Evolutionary conservation across 2,797 vertebrate species (phyloP).

Genomic region (Streptopelia turtur): DNA sequence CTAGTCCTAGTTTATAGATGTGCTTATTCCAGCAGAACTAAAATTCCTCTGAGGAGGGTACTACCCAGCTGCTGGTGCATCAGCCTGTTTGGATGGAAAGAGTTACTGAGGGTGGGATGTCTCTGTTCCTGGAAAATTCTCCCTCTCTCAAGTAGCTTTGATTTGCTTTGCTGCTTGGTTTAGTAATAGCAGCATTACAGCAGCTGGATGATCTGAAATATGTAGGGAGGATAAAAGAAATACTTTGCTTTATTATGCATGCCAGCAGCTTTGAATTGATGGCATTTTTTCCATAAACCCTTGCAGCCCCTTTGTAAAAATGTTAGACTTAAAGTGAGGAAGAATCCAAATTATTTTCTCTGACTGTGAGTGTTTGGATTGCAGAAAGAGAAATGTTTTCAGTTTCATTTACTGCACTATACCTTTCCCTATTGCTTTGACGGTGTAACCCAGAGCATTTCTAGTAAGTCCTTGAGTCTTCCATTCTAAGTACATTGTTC

Average conservation of each 20-base stretch:
- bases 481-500: neutral
- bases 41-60: neutral
- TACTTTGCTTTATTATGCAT: neutral
- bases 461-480: neutral
- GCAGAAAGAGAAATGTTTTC: neutral
- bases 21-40: neutral
- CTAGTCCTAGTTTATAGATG: neutral
- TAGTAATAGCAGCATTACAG: neutral
- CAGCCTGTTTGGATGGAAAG: neutral
- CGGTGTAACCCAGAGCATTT: neutral
- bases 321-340: constrained; percentile 21
- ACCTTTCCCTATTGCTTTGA: neutral
- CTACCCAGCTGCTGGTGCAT: neutral
- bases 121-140: neutral
- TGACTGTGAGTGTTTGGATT: neutral
- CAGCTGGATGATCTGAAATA: neutral
- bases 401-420: neutral
- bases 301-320: neutral
- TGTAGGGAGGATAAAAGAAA: neutral
- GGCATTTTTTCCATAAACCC: neutral
- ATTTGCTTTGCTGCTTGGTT: neutral
- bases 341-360: neutral
- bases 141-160: neutral
- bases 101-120: neutral
- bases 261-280: neutral